phyloP scores from a whole-genome alignment of 2,888 invertebrate genomes.

The Leucozona laternaria region DNA sequence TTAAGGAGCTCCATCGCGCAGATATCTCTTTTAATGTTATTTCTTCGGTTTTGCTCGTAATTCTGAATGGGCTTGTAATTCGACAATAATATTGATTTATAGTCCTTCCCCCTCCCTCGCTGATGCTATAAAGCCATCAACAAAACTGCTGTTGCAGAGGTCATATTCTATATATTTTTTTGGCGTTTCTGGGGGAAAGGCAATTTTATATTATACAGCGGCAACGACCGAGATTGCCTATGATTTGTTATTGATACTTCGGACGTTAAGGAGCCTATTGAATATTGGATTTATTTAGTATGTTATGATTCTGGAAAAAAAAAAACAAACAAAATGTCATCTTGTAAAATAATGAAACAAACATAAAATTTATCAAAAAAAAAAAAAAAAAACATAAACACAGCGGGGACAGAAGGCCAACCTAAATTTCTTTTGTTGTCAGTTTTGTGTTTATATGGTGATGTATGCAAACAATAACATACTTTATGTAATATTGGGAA shows the following conservation, averaged over 20 bases:
- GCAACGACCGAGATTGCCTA: conserved; percentile 25
- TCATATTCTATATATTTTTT: conserved; percentile 27
- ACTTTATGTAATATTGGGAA: not conserved
- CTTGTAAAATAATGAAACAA: conserved; percentile 35
- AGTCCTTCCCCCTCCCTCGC: not conserved
- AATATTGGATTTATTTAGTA: conserved; percentile 45
- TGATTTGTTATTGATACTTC: conserved; percentile 60
- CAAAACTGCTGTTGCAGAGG: conserved; percentile 66
- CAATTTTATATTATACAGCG: not conserved
- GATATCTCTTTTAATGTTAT: conserved; percentile 19
- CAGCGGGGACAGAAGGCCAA: not conserved
- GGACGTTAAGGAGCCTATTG: conserved; percentile 59
- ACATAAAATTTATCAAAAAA: conserved; percentile 39
- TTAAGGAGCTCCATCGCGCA: not conserved
- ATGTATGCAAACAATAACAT: not conserved
- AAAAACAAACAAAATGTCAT: conserved; percentile 58
- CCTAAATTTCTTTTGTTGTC: conserved; percentile 13
- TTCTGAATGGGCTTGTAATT: conserved; percentile 66
- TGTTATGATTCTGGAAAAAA: conserved; percentile 64
- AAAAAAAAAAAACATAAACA: not conserved
- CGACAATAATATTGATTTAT: conserved; percentile 73
- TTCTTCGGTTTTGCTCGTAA: conserved; percentile 50
- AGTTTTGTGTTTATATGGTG: not conserved
- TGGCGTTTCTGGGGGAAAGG: not conserved
- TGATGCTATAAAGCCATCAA: conserved; percentile 58